These are phyloP conservation scores for Brachyopa scutellaris DNA, from an alignment of 2,888 invertebrate genomes.

Conservation along the genomic window DNA sequence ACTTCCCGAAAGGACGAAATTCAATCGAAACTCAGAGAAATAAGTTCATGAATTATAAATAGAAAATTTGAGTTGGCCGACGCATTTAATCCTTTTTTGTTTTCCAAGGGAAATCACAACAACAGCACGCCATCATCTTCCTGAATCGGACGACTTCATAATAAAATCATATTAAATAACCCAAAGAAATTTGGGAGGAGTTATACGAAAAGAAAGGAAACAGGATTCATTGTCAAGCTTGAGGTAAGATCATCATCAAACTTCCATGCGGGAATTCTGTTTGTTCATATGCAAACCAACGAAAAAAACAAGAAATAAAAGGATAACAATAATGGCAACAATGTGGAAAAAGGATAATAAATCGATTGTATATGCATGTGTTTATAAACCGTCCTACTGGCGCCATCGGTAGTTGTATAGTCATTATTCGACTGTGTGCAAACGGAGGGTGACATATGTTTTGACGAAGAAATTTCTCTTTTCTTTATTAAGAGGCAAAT, in stretches of 20 bases:
- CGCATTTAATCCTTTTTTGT: constrained; percentile 28
- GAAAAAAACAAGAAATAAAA: background rate
- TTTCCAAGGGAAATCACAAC: background rate
- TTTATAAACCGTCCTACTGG: constrained; percentile 53
- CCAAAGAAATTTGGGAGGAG: background rate
- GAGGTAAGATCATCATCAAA: background rate
- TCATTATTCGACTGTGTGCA: constrained; percentile 41
- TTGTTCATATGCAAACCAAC: constrained; percentile 7
- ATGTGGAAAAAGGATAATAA: constrained; percentile 31
- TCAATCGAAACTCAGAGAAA: constrained; percentile 19
- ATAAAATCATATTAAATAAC: constrained; percentile 17
- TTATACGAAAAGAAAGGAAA: background rate
- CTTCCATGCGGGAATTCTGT: background rate
- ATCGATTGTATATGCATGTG: constrained; percentile 58
- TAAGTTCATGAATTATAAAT: constrained; percentile 7
- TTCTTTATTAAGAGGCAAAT: constrained; percentile 25
- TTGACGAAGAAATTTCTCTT: constrained; percentile 24
- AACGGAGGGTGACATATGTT: constrained; percentile 22
- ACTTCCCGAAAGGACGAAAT: background rate
- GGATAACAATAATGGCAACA: constrained; percentile 26
- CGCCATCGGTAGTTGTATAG: constrained; percentile 52
- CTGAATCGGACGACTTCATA: constrained; percentile 12
- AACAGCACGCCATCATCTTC: background rate
- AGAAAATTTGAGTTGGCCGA: background rate
- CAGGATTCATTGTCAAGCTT: background rate